Conservation (phyloP, 2,888 invertebrate genomes). For the Rhaphigaster nebulosa region DNA sequence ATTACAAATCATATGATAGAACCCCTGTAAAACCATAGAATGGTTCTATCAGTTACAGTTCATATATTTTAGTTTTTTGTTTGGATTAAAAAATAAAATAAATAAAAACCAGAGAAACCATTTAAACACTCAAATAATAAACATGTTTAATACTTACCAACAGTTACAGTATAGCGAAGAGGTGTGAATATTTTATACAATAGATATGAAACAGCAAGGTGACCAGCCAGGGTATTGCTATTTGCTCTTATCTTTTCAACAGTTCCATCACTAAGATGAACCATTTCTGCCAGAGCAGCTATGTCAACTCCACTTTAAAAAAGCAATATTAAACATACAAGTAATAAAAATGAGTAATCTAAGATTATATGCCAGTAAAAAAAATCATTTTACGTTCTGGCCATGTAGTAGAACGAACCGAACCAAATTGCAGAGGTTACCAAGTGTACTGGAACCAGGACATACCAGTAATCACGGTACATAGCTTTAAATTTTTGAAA, state of each 20-base stretch:
- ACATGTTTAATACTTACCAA: slow-evolving; percentile 74
- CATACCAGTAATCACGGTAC: slow-evolving; percentile 97
- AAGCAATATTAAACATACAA: neutral
- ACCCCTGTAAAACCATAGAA: too few species aligned
- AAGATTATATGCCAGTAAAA: neutral
- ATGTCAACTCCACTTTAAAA: slow-evolving; percentile 92
- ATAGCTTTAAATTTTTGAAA: slow-evolving; percentile 89
- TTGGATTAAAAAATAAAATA: too few species aligned
- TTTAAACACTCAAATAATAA: neutral
- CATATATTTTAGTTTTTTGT: too few species aligned
- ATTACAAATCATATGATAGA: too few species aligned
- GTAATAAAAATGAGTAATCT: neutral
- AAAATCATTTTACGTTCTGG: slow-evolving; percentile 80
- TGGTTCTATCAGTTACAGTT: too few species aligned
- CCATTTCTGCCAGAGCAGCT: slow-evolving; percentile 79
- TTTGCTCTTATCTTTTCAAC: slow-evolving; percentile 77
- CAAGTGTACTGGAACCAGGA: slow-evolving; percentile 92
- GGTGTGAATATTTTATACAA: slow-evolving; percentile 95
- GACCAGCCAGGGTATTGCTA: slow-evolving; percentile 83
- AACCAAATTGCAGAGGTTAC: slow-evolving; percentile 91
- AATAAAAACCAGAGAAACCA: neutral
- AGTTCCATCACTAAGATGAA: slow-evolving; percentile 84
- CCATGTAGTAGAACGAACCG: slow-evolving; percentile 87
- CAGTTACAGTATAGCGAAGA: slow-evolving; percentile 89
- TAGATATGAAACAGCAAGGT: slow-evolving; percentile 90